Evolutionary conservation across 2,797 vertebrate species (phyloP).

Genomic region (Helostoma temminkii): DNA sequence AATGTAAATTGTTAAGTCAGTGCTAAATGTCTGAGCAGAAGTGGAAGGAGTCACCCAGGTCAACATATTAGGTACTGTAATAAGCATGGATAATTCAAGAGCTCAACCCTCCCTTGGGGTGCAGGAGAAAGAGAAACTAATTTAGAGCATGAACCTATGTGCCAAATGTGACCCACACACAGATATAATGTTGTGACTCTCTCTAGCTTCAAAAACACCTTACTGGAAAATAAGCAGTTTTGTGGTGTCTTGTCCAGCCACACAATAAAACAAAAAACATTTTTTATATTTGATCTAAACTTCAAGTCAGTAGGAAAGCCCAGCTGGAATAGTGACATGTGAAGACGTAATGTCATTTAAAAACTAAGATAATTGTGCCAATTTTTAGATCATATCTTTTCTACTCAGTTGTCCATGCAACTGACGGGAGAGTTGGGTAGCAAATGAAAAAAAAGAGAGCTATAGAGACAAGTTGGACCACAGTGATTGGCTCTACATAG

Average conservation of each 20-base stretch:
- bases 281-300: no score
- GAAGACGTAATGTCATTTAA: not conserved
- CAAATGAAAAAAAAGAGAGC: not conserved
- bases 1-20: conserved; percentile 66
- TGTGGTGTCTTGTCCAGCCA: no score
- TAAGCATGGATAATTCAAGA: conserved; percentile 67
- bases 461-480: not conserved
- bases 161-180: not conserved
- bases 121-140: not conserved
- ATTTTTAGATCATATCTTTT: not conserved
- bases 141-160: conserved; percentile 20
- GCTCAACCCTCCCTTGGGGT: conserved; percentile 61
- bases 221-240: no score
- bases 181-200: not conserved
- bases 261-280: no score
- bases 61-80: conserved; percentile 77
- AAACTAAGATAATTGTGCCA: no score
- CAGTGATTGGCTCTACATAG: not conserved
- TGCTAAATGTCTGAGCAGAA: conserved; percentile 57
- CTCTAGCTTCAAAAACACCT: not conserved
- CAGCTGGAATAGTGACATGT: no score
- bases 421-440: not conserved
- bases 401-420: not conserved
- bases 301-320: no score
- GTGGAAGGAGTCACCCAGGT: conserved; percentile 64